These are phyloP conservation scores for Otis tarda DNA, from an alignment of 2,113 vertebrate genomes.

Conservation along the genomic window DNA sequence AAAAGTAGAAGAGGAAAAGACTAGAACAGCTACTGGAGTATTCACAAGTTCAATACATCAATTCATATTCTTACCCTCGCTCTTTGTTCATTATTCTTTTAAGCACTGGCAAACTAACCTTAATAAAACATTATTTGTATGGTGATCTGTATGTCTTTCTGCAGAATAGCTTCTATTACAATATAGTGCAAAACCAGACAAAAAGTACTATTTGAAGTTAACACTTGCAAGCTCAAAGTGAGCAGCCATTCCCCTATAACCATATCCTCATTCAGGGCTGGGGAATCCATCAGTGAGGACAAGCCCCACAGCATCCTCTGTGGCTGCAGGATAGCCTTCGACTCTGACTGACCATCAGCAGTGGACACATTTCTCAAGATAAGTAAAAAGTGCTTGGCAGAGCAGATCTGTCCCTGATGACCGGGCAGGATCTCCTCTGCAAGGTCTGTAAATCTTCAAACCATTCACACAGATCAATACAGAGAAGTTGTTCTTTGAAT, in stretches of 20 bases:
- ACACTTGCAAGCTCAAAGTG: background rate
- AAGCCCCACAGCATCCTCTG: background rate
- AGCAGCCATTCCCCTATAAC: background rate
- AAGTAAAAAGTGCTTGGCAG: background rate
- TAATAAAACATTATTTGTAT: background rate
- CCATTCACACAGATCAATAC: background rate
- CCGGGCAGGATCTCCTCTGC: background rate
- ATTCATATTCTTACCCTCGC: background rate
- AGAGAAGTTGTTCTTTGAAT: background rate
- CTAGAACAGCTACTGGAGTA: background rate
- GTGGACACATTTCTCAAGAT: background rate
- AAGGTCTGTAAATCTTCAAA: background rate
- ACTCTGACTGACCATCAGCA: background rate
- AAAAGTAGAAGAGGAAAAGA: background rate
- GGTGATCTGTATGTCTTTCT: background rate
- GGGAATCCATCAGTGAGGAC: background rate
- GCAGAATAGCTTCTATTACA: background rate
- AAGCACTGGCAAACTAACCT: background rate
- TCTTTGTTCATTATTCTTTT: background rate
- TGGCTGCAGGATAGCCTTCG: accelerated
- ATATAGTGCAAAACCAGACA: background rate
- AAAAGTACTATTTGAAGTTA: background rate
- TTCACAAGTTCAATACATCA: background rate
- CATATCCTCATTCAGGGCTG: background rate
- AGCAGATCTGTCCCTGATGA: background rate